Base-by-base conservation (phyloP, 1,140 invertebrate species). In the Laupala kohalensis region DNA sequence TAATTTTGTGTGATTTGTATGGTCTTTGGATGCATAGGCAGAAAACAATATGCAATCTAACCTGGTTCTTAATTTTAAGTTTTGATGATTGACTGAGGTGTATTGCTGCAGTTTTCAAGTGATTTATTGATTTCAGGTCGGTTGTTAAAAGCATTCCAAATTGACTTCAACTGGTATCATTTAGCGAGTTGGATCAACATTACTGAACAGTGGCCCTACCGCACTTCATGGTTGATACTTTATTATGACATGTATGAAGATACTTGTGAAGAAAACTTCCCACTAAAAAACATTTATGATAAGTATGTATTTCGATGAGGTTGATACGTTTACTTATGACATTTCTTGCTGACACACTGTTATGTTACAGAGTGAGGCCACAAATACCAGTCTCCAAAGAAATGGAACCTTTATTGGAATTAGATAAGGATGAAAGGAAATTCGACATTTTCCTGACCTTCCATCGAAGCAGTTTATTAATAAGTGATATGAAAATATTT, bases 111-210 rank as follows among this genome's bases (percentile, higher is more conserved):
- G 13, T 6, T 12, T 65, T 12, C 15, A 4, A 5, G 25, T 19
- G 25, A 4, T 26, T 64, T 63, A 19, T 67, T n/a, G 71, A 23
- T 81, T 81, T 28, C 74, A 91, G 95, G 96, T 71, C 90, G 97
- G 64, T 84, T 99, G 72, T 82, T 99, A 73, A 95, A 98, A 86
- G 94, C 97, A 76, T 98, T 98, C 85, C 95, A 97, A 82, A 95
- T 99, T 74, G 97, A 99, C 79, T 99, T 99, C 81, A 97, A 96
- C 81, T 99, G 97, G 97, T 95, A 97, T 81, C 91, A 96, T 75
- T 83, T 98, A 74, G 94, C 95, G 69, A 94, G 92, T 69, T 99
- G 96, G 96, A 92, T 98, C 67, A 99, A 99, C 80, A 90, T 99
- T 30, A 97, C 96, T 0, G 97, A 99, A 80, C 97, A 99, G 80